These are phyloP conservation scores for Tenthredo scrophulariae DNA, from an alignment of 2,888 invertebrate species.

Conservation along the genomic window DNA sequence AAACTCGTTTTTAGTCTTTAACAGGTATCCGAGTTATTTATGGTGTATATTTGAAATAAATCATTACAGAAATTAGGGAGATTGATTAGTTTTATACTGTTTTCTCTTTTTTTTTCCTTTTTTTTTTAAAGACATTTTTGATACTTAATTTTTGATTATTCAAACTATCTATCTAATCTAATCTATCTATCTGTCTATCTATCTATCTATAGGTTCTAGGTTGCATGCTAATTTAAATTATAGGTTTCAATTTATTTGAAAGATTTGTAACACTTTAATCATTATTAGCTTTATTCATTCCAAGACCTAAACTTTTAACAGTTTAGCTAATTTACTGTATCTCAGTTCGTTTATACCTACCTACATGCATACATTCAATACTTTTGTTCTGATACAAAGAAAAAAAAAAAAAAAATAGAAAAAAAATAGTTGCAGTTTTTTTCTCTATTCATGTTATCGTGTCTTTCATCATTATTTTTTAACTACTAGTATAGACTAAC, in stretches of 20 bases:
- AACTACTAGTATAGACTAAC: background rate
- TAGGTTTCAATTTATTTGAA: background rate
- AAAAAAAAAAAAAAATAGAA: background rate
- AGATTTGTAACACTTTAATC: constrained; percentile 9
- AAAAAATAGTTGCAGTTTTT: constrained; percentile 1
- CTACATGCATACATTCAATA: constrained; percentile 21
- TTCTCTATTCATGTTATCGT: background rate
- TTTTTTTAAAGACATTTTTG: background rate
- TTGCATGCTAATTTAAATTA: constrained; percentile 8
- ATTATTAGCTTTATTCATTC: constrained; percentile 27
- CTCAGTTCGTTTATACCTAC: background rate
- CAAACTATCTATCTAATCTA: background rate
- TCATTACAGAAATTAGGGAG: constrained; percentile 34
- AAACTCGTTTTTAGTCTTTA: background rate
- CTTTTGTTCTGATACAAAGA: background rate
- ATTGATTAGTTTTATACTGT: constrained; percentile 22
- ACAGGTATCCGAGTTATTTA: background rate
- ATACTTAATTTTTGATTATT: background rate
- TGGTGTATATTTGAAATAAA: constrained; percentile 48
- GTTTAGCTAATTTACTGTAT: constrained; percentile 30
- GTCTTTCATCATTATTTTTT: background rate
- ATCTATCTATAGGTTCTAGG: constrained; percentile 1
- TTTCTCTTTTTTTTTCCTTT: too few species aligned
- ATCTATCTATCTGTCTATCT: background rate
- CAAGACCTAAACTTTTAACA: background rate